Evolutionary conservation across 1,140 invertebrate species (phyloP), one percentile per base, ranked within the genome.

Genomic region (Dendrolimus kikuchii): DNA sequence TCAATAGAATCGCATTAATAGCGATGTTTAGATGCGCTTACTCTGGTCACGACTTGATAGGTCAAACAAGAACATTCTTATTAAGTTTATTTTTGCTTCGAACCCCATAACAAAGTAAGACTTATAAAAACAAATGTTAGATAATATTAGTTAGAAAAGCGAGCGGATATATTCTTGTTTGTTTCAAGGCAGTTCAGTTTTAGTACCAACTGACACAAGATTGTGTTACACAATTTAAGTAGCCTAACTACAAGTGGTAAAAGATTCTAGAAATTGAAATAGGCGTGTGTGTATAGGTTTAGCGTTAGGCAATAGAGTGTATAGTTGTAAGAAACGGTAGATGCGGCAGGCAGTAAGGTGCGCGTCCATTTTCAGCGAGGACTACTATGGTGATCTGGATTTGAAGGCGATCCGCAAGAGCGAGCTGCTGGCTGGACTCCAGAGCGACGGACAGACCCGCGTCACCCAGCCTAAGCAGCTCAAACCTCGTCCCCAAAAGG

Each of bases 351-450:
- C 63, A 78, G 81, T 86, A 86, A 86, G 82, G 69, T 80, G 62
- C 70, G 73, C 71, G 74, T 85, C 72, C 74, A 74, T 83, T 86
- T 86, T 86, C 83, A 96, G 96, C 91, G 95, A 97, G 91, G 95
- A 97, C 91, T 98, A 98, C 91, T 98, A 98, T 77, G 96, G 96
- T 65, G 95, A 97, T 86, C 86, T 97, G 90, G 95, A 97, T 88
- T 89, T 97, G 88, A 97, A 97, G 91, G 92, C 92, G 88, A 95
- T 97, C 90, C 93, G 95, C 87, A 97, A 97, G 90, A 95, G 93
- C 87, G 95, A 96, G 86, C 91, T 96, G 62, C 90, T 95, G 73
- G 89, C 93, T 67, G 95, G 95, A 65, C 90, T 95, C 70, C 90
- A 92, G 72, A 90, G 89, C 80, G 90, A 90, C 71, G 90, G 89